Conservation (phyloP, 2,888 invertebrate genomes). For the Pseudococcus viburni region DNA sequence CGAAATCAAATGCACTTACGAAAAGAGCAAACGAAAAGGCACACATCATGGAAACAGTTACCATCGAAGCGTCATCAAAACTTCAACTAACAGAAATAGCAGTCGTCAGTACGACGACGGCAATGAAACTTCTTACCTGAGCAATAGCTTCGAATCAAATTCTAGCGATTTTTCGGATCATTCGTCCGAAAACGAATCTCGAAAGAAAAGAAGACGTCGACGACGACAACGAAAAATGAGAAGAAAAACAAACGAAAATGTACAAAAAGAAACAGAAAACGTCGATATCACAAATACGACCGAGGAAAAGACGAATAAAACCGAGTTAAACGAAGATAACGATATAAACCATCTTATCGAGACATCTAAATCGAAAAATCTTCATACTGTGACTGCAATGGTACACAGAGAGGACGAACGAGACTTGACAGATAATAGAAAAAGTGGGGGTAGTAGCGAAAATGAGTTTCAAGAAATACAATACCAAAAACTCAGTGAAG, state of each 20-base stretch:
- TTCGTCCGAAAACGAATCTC: background rate
- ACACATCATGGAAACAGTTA: background rate
- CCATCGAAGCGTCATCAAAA: slow-evolving; percentile 44
- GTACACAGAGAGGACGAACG: slow-evolving; percentile 55
- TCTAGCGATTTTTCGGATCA: background rate
- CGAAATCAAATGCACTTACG: slow-evolving; percentile 6
- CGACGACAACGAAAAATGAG: slow-evolving; percentile 34
- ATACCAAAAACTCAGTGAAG: slow-evolving; percentile 55
- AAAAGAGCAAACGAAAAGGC: slow-evolving; percentile 5
- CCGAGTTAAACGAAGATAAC: background rate
- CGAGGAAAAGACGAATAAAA: background rate
- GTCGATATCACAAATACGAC: background rate
- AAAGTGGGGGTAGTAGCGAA: slow-evolving; percentile 41
- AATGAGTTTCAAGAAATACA: slow-evolving; percentile 55
- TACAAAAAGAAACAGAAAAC: background rate
- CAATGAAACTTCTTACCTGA: background rate
- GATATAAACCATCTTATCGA: background rate
- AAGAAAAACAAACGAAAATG: background rate
- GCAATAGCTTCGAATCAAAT: background rate
- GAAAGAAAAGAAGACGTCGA: background rate
- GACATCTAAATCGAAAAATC: slow-evolving; percentile 1
- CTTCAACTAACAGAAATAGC: background rate
- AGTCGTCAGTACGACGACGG: background rate
- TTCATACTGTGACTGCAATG: slow-evolving; percentile 29
- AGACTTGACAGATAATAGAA: slow-evolving; percentile 34